These are phyloP conservation scores for Mus spretus DNA, from an alignment of 2,797 vertebrate species.

Conservation along the genomic window DNA sequence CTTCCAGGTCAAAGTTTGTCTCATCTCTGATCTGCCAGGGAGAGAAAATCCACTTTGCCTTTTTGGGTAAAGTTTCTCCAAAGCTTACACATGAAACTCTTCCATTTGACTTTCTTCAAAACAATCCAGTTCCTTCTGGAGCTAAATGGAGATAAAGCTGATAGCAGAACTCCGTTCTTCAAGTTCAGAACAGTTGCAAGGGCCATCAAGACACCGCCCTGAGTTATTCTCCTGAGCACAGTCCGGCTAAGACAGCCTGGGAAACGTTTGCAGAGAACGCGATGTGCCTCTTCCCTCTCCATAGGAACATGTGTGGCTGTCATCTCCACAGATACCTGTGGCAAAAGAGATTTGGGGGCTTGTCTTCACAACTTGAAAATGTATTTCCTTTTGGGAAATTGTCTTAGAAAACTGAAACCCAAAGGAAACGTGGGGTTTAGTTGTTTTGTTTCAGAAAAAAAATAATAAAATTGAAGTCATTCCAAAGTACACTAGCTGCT, in stretches of 20 bases:
- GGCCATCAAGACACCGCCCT: conserved; percentile 62
- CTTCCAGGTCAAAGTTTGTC: conserved; percentile 71
- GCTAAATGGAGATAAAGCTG: conserved; percentile 73
- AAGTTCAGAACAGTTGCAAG: conserved; percentile 60
- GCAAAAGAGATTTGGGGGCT: not conserved
- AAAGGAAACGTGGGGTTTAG: not conserved
- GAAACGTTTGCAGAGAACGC: not conserved
- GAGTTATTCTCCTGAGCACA: conserved; percentile 14
- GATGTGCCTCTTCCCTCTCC: not conserved
- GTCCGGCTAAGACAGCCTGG: not conserved
- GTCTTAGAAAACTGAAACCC: conserved; percentile 35
- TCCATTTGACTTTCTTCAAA: conserved; percentile 79
- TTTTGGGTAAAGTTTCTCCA: conserved; percentile 82
- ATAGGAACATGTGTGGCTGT: not conserved
- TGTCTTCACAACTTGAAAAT: conserved; percentile 45
- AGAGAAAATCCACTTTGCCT: conserved; percentile 75
- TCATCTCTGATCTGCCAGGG: conserved; percentile 40
- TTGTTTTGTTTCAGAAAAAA: not conserved
- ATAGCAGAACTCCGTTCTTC: conserved; percentile 71
- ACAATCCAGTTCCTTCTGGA: conserved; percentile 77
- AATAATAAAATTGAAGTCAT: not conserved
- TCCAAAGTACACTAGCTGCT: not conserved
- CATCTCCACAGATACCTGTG: not conserved
- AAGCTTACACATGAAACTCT: conserved; percentile 78
- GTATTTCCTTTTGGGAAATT: conserved; percentile 1